Evolutionary conservation across 2,797 vertebrate genomes (phyloP), one percentile per base, ranked within the genome.

Genomic region (Pygocentrus nattereri): DNA sequence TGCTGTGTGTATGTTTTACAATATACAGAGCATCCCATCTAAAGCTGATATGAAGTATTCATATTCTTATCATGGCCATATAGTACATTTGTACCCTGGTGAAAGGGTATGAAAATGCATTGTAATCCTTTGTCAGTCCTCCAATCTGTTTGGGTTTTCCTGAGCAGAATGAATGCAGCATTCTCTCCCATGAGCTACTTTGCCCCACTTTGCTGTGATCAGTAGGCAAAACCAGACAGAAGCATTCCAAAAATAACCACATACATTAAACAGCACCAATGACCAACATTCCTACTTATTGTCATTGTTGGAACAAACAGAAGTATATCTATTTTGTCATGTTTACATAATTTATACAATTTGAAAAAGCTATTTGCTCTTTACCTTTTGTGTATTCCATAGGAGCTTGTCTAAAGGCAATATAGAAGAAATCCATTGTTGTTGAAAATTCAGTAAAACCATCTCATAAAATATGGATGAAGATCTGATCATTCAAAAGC

Each of bases 161-260:
- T 16, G 30, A 19, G 25, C 61, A 62, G 25, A 25, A 31, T 7
- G 27, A 31, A 62, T 30, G 12, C 27, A 5, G 27, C 25, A 59
- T 0, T 25, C 21, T 59, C 56, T 25, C 56, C 56, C n/a, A 61
- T 27, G n/a, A 61, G 25, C n/a, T 27, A 15, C 11, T 61, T 27
- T 61, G 58, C 23, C 13, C n/a, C 23, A 8, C 21, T 58, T 27
- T 59, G 58, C n/a, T 15, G 58, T 27, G 12, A 15, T 18, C 8
- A 31, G 47, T 47, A 54, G 58, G 73, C 41, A 34, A 79, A 79
- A 73, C 13, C 25, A 58, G 56, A 47, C 78, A 54, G 52, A 64
- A 49, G 34, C 1, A 38, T 30, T 79, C 78, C 78, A 73, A 64
- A 64, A 73, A 79, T 79, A 79, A 79, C 15, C 56, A 19, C 23